Evolutionary conservation across 2,888 invertebrate species (phyloP).

Genomic region (Holacanthella duospinosa): DNA sequence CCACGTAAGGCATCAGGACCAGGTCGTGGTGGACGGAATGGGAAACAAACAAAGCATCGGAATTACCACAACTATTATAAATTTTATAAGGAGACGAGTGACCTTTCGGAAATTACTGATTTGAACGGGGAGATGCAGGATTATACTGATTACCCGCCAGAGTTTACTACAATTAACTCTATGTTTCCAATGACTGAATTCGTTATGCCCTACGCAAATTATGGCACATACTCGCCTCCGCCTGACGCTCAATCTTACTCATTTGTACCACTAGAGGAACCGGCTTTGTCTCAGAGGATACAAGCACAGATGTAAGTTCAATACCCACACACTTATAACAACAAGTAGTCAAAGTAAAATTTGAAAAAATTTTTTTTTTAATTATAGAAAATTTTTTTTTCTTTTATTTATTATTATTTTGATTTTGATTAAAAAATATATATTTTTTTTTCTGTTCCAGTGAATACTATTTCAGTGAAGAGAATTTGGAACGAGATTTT

Average conservation of each 20-base stretch:
- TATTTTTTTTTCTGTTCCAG: too few relatives aligned
- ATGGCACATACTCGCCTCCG: slow-evolving; percentile 6
- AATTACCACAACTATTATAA: neutral
- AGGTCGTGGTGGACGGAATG: neutral
- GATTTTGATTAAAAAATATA: too few relatives aligned
- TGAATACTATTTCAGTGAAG: slow-evolving; percentile 97
- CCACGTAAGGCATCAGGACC: neutral
- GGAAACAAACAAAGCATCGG: neutral
- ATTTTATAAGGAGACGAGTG: neutral
- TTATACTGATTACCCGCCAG: slow-evolving; percentile 25
- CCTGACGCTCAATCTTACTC: slow-evolving; percentile 7
- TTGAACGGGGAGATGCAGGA: slow-evolving; percentile 10
- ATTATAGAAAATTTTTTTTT: neutral
- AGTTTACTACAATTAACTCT: slow-evolving; percentile 26
- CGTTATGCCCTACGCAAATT: slow-evolving; percentile 9
- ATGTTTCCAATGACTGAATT: slow-evolving; percentile 11
- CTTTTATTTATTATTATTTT: neutral
- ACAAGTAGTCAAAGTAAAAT: too few relatives aligned
- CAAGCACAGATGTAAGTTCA: neutral
- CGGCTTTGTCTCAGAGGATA: neutral
- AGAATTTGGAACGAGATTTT: slow-evolving; percentile 89
- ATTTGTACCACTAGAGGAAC: neutral
- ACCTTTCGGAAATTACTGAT: slow-evolving; percentile 1
- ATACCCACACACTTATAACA: too few relatives aligned
- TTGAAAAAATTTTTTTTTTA: too few relatives aligned